Evolutionary conservation across 2,113 vertebrate species (phyloP).

Genomic region (Mormyrus lacerda): DNA sequence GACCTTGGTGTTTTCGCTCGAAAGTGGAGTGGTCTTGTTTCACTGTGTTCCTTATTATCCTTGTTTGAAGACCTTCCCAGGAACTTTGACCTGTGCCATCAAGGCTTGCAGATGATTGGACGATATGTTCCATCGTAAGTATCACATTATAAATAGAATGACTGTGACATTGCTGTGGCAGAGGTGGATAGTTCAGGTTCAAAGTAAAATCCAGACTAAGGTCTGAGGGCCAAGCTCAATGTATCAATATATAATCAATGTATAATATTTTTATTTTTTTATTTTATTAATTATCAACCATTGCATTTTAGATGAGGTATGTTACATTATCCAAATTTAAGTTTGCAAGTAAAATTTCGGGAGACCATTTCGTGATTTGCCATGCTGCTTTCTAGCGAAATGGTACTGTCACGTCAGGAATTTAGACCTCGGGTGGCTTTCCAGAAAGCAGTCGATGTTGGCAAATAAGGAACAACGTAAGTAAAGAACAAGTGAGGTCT

Average conservation of each 20-base stretch:
- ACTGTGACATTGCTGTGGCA: background rate
- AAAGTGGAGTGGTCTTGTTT: background rate
- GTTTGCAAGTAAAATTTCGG: too few species aligned
- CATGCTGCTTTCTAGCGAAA: too few species aligned
- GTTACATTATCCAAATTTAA: background rate
- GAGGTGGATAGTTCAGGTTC: background rate
- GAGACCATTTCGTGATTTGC: too few species aligned
- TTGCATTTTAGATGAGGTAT: background rate
- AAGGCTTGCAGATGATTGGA: conserved; percentile 80
- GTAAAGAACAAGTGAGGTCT: too few species aligned
- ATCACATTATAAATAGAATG: background rate
- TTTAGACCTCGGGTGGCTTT: too few species aligned
- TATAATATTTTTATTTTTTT: too few species aligned
- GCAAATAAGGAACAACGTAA: too few species aligned
- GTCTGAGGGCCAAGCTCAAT: background rate
- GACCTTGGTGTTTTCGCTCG: background rate
- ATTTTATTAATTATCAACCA: background rate
- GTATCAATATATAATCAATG: background rate
- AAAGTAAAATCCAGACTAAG: background rate
- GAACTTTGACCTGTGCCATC: conserved; percentile 81
- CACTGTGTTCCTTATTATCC: background rate
- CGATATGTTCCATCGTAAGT: conserved; percentile 96
- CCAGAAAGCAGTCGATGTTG: too few species aligned
- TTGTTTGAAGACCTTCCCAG: conserved; percentile 63
- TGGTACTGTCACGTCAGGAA: too few species aligned